Evolutionary conservation across 2,888 invertebrate genomes (phyloP), one percentile per base, ranked within the genome.

Genomic region (Ypsolopha sequella): DNA sequence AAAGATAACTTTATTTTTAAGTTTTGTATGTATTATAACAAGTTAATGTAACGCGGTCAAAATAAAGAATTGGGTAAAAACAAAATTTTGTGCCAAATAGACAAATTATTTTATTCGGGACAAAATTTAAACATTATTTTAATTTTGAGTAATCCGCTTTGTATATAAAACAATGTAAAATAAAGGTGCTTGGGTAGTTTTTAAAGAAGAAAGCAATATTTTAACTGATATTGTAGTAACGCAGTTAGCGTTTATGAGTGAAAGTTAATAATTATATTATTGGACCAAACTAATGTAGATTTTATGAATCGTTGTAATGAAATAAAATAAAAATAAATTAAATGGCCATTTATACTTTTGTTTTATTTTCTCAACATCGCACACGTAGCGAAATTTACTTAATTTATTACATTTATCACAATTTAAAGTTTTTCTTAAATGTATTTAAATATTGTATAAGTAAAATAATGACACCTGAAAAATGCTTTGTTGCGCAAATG

Each of bases 81-180:
- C 33, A 33, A 65, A 76, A 81, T 84, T 82, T 84, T 85, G 86
- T 86, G 80, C 82, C 84, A 81, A 85, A 86, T 85, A 85, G 85
- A 86, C 70, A 55, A 46, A 53, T 62, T 60, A 70, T 82, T 51
- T 86, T 85, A 84, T 86, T 84, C 56, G 84, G 81, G 73, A 67
- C 85, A 84, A 77, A 82, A 82, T 84, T 77, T 66, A 58, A 10
- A 13, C 63, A 56, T 65, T 68, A 65, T 70, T 64, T 68, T 62
- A 67, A 70, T 58, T 60, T 59, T 55, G 59, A 36, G 36, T 9
- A 60, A 61, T 61, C 74, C 77, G 58, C 65, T 54, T 64, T 55
- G 59, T 61, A 61, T 63, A 59, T 63, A 63, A 54, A 61, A 61
- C 60, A 65, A 55, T 65, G 65, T 63, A 43, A 52, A 46, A 51